These are phyloP conservation scores for Conus canariensis DNA, from an alignment of 2,888 invertebrate species.

Conservation along the genomic window DNA sequence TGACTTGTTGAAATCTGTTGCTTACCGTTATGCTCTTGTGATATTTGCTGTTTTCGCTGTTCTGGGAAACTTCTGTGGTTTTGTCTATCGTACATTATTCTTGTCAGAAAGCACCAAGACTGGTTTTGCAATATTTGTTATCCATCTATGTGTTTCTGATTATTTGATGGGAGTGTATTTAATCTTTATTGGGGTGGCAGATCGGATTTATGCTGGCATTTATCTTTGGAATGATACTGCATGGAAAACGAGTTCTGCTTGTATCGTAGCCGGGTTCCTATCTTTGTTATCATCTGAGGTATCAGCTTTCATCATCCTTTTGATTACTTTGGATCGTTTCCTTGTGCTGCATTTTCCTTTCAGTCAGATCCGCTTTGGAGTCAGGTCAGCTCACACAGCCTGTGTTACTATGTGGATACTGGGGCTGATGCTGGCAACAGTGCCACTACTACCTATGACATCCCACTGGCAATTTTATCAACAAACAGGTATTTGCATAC, in stretches of 20 bases:
- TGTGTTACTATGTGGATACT: neutral
- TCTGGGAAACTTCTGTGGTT: neutral
- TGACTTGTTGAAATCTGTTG: neutral
- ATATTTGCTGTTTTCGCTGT: neutral
- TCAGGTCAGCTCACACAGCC: neutral
- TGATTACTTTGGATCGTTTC: constrained; percentile 15
- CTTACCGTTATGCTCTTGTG: neutral
- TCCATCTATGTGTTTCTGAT: constrained; percentile 4
- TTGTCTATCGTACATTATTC: neutral
- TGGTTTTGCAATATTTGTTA: neutral
- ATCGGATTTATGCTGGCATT: neutral
- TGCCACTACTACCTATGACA: neutral
- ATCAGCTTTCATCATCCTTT: neutral
- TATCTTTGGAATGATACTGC: neutral
- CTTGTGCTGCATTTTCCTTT: constrained; percentile 8
- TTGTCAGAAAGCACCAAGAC: neutral
- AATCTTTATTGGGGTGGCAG: neutral
- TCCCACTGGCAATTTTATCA: neutral
- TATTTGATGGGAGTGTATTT: constrained; percentile 12
- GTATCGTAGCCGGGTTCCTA: neutral
- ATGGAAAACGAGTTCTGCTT: neutral
- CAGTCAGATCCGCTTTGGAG: neutral
- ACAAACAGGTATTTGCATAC: constrained; percentile 24
- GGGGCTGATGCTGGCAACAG: neutral
- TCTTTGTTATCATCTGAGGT: neutral